Evolutionary conservation across 2,888 invertebrate genomes (phyloP).

Genomic region (Craniophora ligustri): DNA sequence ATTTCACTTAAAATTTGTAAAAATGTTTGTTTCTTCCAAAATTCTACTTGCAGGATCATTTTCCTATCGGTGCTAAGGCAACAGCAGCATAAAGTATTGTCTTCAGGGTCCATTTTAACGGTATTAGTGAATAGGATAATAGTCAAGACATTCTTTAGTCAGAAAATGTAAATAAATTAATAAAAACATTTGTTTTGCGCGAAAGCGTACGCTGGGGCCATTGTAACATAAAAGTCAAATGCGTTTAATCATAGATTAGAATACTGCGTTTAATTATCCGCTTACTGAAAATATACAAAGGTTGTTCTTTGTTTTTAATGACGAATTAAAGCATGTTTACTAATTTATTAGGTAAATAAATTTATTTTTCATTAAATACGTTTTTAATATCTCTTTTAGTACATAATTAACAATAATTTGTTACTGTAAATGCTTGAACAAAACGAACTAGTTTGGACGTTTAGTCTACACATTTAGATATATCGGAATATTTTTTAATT

Average conservation of each 20-base stretch:
- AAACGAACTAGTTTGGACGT: too few relatives aligned
- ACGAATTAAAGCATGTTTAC: too few relatives aligned
- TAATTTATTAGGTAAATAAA: too few relatives aligned
- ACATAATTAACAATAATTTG: too few relatives aligned
- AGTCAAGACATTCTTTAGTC: conserved; percentile 33
- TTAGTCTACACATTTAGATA: too few relatives aligned
- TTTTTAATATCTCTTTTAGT: too few relatives aligned
- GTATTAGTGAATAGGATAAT: rapidly evolving
- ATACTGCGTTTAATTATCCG: conserved; percentile 43
- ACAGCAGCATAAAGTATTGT: conserved; percentile 64
- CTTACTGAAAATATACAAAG: background rate
- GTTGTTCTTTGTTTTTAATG: background rate
- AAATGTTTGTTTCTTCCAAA: conserved; percentile 65
- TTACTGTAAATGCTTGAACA: too few relatives aligned
- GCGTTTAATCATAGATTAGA: conserved; percentile 45
- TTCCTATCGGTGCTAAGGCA: conserved; percentile 71
- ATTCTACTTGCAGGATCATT: conserved; percentile 64
- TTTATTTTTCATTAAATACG: background rate
- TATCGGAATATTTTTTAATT: too few relatives aligned
- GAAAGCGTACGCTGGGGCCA: conserved; percentile 35
- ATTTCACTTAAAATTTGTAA: conserved; percentile 69
- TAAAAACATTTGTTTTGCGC: conserved; percentile 30
- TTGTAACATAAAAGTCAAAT: conserved; percentile 32
- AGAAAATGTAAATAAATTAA: conserved; percentile 41
- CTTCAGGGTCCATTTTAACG: conserved; percentile 49